These are phyloP conservation scores for Cheumatopsyche charites DNA, from an alignment of 1,140 invertebrate genomes.

Conservation along the genomic window DNA sequence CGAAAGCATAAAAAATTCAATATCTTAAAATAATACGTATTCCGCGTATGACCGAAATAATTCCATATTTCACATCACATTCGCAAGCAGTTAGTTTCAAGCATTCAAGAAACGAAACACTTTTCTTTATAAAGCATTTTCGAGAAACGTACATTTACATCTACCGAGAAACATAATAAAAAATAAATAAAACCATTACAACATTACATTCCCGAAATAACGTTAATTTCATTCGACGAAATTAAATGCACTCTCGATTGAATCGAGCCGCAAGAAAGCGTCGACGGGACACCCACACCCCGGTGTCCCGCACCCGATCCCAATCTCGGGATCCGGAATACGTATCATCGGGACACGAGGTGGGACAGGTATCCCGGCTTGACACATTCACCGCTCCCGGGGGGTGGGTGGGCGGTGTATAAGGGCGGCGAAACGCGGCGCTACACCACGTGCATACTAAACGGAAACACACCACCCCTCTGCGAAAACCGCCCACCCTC, in stretches of 20 bases:
- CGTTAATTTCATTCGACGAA: no score
- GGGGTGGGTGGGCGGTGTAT: background rate
- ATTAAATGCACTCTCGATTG: background rate
- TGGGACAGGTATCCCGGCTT: constrained; percentile 14
- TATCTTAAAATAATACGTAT: no score
- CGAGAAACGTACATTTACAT: no score
- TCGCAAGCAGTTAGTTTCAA: no score
- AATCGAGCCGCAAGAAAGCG: background rate
- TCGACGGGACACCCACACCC: background rate
- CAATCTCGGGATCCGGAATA: background rate
- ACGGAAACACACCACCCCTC: constrained; percentile 1
- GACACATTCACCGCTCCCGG: constrained; percentile 19
- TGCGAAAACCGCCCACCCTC: background rate
- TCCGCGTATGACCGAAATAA: no score
- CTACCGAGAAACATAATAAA: no score
- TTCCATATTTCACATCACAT: no score
- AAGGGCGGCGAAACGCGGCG: constrained; percentile 24
- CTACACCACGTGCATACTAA: constrained; percentile 31
- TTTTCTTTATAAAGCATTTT: no score
- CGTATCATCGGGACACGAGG: background rate
- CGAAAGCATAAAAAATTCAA: no score
- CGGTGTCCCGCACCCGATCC: background rate
- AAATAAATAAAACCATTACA: no score
- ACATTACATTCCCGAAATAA: no score
- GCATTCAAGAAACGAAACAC: no score